These are phyloP conservation scores for Castor canadensis DNA, from an alignment of 2,113 vertebrate species.

Conservation along the genomic window DNA sequence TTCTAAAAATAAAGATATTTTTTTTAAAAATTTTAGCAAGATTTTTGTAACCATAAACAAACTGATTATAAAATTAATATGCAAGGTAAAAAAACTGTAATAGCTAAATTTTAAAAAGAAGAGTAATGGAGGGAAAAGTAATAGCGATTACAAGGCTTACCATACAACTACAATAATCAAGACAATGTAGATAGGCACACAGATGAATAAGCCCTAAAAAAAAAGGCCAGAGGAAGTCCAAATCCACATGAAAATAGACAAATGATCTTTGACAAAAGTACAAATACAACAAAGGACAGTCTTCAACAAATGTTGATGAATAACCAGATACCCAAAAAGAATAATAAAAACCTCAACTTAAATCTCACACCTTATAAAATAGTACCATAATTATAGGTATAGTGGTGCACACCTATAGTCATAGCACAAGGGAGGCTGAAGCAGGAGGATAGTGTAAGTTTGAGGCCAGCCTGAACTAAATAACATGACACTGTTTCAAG, in stretches of 20 bases:
- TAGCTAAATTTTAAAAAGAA: not conserved
- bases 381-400: too few species aligned
- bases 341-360: not conserved
- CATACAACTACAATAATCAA: not conserved
- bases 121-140: not conserved
- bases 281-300: not conserved
- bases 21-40: not conserved
- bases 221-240: not conserved
- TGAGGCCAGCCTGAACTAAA: too few species aligned
- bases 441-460: too few species aligned
- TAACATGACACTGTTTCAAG: too few species aligned
- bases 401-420: too few species aligned
- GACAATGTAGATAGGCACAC: not conserved
- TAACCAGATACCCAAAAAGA: not conserved
- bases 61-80: not conserved
- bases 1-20: not conserved
- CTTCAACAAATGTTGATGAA: not conserved
- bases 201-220: not conserved
- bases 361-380: not conserved
- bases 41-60: not conserved
- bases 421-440: too few species aligned
- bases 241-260: not conserved
- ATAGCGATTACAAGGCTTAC: not conserved
- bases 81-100: slow-evolving; percentile 3
- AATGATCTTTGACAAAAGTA: not conserved